These are phyloP conservation scores for Mohoua ochrocephala DNA, from an alignment of 2,113 vertebrate species.

Conservation along the genomic window DNA sequence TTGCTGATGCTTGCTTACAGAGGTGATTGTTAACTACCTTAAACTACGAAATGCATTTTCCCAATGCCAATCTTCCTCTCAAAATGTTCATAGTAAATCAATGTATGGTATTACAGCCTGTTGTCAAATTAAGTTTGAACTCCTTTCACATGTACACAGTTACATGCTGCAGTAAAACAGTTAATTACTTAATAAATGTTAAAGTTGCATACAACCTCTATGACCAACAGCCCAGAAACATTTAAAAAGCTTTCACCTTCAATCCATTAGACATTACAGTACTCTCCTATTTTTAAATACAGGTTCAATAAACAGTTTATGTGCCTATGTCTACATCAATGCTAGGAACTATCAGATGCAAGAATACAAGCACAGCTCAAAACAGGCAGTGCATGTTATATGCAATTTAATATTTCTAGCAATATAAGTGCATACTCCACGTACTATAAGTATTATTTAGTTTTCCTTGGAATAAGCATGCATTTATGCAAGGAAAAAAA, in stretches of 20 bases:
- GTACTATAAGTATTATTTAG: conserved; percentile 28
- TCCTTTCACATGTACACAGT: background rate
- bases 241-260: conserved; percentile 34
- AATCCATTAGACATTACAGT: background rate
- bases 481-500: conserved; percentile 56
- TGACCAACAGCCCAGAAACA: conserved; percentile 15
- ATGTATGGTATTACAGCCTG: background rate
- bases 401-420: conserved; percentile 1
- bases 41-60: conserved; percentile 40
- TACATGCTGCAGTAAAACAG: background rate
- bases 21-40: background rate
- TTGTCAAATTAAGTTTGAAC: background rate
- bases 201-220: background rate
- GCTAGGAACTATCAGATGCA: conserved; percentile 21
- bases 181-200: conserved; percentile 7
- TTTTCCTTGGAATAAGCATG: conserved; percentile 46
- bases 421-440: background rate
- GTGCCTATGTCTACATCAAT: background rate
- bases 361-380: conserved; percentile 3
- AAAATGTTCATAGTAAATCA: conserved; percentile 22
- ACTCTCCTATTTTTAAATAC: conserved; percentile 47
- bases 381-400: background rate
- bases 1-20: background rate
- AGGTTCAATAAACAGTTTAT: conserved; percentile 43
- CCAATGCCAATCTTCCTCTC: background rate